Base-by-base conservation (phyloP, 2,113 vertebrate species). In the Coracopsis vasa region DNA sequence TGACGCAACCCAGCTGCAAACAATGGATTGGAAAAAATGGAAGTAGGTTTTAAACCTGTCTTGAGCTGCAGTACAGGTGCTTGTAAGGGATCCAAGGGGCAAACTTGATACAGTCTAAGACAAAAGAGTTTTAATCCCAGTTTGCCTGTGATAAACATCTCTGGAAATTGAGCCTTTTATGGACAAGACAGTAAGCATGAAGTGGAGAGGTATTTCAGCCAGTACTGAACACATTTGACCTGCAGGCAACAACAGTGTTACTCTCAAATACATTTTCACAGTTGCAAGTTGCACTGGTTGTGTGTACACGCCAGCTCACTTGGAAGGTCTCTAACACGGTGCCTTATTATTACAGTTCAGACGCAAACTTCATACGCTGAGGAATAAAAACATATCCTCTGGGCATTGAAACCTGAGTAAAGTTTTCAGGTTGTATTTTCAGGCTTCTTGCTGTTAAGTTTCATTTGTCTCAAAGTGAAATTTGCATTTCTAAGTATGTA, bases 171-270 rank as follows among this genome's bases (percentile, higher is more conserved):
- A 53, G 23, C 58, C 16, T 80, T 61, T 33, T n/a, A 4, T 27
- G 45, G 37, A 12, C 6, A 39, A 19, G 0, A 0, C 15, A 53
- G 3, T 80, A 83, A 73, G 23, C 3, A 2, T 73, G 28, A 28
- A 53, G 31, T 25, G 21, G 62, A 42, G 39, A 83, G 41, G 25
- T 56, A 53, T 83, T 83, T 53, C 37, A 95, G 27, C 16, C 33
- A 62, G 21, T 42, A 58, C 31, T 4, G 4, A 77, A 9, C 12
- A 9, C 11, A 0, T 50, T 27, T 35, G 14, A 25, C 54, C 39
- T 48, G 44, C 27, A 77, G 39, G 20, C 16, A 72, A 9, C 31
- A 37, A 1, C 6, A 5, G 39, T 5, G 10, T 58, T 92, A 13
- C 21, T 65, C 15, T 80, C 19, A 8, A 9, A 37, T 39, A 17